Evolutionary conservation across 2,113 vertebrate species (phyloP).

Genomic region (Tragelaphus buxtoni): DNA sequence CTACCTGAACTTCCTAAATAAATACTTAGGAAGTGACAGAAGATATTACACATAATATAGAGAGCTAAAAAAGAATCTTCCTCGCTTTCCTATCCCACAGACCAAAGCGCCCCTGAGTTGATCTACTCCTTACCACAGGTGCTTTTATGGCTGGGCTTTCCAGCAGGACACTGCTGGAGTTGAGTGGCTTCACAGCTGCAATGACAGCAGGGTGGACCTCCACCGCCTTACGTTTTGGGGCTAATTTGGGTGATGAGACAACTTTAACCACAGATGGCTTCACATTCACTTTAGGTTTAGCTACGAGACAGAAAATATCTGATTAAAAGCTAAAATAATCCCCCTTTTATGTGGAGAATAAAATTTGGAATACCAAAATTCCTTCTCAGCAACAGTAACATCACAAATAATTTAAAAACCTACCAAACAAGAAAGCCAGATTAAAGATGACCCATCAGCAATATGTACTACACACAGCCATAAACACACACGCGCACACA

Average conservation of each 20-base stretch:
- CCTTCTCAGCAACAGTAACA: not conserved
- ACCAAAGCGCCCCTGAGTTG: fast-evolving
- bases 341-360: not conserved
- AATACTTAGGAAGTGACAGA: not conserved
- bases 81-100: not conserved
- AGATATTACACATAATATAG: not conserved
- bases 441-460: not conserved
- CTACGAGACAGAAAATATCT: slow-evolving; percentile 74
- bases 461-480: not conserved
- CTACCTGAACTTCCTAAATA: not conserved
- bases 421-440: not conserved
- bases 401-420: not conserved
- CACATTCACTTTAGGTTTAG: slow-evolving; percentile 88
- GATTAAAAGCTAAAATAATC: slow-evolving; percentile 1
- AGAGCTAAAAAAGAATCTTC: not conserved
- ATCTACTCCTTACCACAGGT: slow-evolving; percentile 69
- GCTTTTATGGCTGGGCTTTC: slow-evolving; percentile 66
- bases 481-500: not conserved
- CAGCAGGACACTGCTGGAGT: not conserved
- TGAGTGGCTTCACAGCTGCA: slow-evolving; percentile 90
- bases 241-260: slow-evolving; percentile 76
- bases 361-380: not conserved
- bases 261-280: slow-evolving; percentile 87
- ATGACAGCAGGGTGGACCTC: slow-evolving; percentile 83
- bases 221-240: slow-evolving; percentile 82